Conservation (phyloP, 2,797 vertebrate genomes). For the Rhodeus uyekii region DNA sequence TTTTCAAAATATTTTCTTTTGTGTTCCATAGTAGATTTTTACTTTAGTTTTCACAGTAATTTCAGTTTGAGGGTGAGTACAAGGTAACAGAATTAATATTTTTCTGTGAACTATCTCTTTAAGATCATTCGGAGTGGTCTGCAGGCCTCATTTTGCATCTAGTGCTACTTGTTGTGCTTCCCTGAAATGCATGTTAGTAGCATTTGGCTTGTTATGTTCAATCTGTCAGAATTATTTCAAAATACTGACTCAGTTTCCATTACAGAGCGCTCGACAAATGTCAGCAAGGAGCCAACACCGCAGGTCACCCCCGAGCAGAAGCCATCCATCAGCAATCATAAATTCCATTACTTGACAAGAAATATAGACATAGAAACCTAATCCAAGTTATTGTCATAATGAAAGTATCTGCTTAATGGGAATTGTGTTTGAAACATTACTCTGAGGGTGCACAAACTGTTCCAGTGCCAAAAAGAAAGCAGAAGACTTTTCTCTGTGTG, state of each 20-base stretch:
- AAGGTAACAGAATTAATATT: neutral
- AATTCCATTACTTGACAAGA: constrained; percentile 33
- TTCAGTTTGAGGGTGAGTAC: too few relatives aligned
- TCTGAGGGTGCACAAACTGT: neutral
- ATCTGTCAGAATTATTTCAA: constrained; percentile 33
- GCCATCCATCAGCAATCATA: constrained; percentile 27
- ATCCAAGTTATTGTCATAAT: constrained; percentile 19
- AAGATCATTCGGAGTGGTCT: neutral
- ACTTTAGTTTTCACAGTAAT: too few relatives aligned
- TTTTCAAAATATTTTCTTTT: neutral
- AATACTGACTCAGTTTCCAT: constrained; percentile 30
- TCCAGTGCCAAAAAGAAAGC: neutral
- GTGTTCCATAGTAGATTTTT: neutral
- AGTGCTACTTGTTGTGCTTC: neutral
- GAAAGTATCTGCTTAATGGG: constrained; percentile 20
- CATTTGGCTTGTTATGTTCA: constrained; percentile 10
- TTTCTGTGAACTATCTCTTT: neutral
- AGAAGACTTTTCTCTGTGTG: neutral
- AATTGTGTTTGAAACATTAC: neutral
- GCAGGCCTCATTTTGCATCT: neutral
- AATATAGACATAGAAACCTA: neutral
- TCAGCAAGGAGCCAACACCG: neutral
- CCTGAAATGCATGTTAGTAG: neutral
- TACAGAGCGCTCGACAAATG: constrained; percentile 15
- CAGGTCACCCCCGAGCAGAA: constrained; percentile 29